These are phyloP conservation scores for Bruchidius siliquastri DNA, from an alignment of 2,888 invertebrate species.

Conservation along the genomic window DNA sequence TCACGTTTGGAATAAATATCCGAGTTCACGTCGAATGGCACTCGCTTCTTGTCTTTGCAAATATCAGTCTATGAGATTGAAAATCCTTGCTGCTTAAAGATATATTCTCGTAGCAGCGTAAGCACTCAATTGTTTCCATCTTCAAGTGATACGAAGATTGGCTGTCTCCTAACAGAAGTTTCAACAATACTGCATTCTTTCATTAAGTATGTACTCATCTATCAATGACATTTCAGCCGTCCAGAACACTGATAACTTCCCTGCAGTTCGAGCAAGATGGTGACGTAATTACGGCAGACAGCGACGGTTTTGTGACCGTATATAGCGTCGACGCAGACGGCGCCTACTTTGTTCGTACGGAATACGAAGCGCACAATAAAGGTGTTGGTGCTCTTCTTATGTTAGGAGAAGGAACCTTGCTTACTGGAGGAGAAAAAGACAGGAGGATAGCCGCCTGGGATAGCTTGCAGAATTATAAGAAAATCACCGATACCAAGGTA, in stretches of 20 bases:
- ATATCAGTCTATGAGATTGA: no score
- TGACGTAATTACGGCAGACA: conserved; percentile 88
- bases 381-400: conserved; percentile 82
- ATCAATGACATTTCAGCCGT: conserved; percentile 56
- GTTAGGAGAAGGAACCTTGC: conserved; percentile 83
- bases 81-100: no score
- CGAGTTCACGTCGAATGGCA: no score
- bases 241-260: conserved; percentile 78
- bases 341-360: conserved; percentile 82
- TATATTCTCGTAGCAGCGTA: no score
- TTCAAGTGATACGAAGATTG: no score
- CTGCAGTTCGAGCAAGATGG: conserved; percentile 88
- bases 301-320: conserved; percentile 85
- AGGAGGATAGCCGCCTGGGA: conserved; percentile 91
- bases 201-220: no score
- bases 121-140: no score
- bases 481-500: conserved; percentile 85
- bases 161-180: no score
- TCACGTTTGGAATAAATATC: no score
- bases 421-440: conserved; percentile 88
- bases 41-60: no score
- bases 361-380: conserved; percentile 85
- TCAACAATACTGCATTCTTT: no score
- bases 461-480: conserved; percentile 81
- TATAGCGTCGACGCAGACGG: conserved; percentile 85